Base-by-base conservation (phyloP, 2,113 vertebrate genomes). In the Brevimyrus niger region DNA sequence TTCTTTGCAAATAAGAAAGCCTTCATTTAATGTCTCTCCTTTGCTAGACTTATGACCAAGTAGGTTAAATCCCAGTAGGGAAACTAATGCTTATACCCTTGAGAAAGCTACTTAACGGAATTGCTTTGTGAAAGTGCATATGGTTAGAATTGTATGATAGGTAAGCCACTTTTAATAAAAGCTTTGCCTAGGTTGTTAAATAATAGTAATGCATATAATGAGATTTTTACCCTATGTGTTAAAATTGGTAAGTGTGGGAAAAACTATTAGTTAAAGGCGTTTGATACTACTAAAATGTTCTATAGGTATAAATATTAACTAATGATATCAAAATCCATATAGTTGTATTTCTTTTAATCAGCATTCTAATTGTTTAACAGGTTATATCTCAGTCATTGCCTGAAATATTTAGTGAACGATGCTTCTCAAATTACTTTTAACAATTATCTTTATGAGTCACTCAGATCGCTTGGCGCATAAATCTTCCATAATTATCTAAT, bases 401-500 rank as follows among this genome's bases (percentile, higher is more conserved):
- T 87, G 27, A 87, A 87, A 35, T 87, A 55, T 87, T 53, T 87
- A 87, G 48, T 35, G 82, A 84, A 84, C 21, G 8, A 23, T 4
- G 9, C 88, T 89, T 50, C 88, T 83, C 48, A 31, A n/a, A 31
- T 61, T 50, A 65, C 53, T 55, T 86, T 31, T 27, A 89, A 89
- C 76, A 84, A 89, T 61, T 85, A 61, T 86, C 9, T 55, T 55
- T 42, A 83, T 84, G 47, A 89, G 35, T 46, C 15, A 51, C 19
- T 42, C 48, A 50, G 50, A 47, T 89, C 11, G 47, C 61, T 47
- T 53, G 38, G 4, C 31, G 53, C 82, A 89, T 85, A 89, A 89
- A 89, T 65, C 88, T 61, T 51, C 42, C 51, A 31, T 89, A 21
- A 89, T 85, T 27, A 47, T 89, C 82, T 65, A 48, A 85, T 61